phyloP scores from a whole-genome alignment of 1,140 invertebrate genomes.

The Vollenhovia emeryi region DNA sequence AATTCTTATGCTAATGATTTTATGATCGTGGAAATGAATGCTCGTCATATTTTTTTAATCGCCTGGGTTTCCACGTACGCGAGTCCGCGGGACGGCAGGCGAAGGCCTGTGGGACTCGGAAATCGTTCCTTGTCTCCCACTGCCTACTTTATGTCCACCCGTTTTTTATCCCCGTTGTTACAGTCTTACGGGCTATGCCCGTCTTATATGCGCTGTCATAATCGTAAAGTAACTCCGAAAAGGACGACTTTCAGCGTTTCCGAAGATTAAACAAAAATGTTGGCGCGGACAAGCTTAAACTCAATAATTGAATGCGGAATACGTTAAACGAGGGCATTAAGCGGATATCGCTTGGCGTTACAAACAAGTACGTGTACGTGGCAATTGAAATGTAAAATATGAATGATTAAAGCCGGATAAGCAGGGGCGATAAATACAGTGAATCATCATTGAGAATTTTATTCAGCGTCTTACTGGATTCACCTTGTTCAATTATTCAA shows the following conservation, averaged over 20 bases:
- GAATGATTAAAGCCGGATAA: conserved; percentile 14
- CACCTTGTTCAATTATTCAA: neutral
- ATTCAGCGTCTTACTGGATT: neutral
- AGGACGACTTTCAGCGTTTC: conserved; percentile 60
- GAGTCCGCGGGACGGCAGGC: conserved; percentile 63
- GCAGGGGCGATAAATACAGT: neutral
- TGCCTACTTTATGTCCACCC: conserved; percentile 68
- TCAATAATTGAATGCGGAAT: conserved; percentile 66
- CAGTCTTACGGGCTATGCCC: conserved; percentile 66
- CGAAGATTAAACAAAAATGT: conserved; percentile 46
- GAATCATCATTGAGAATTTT: conserved; percentile 27
- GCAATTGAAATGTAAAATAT: conserved; percentile 40
- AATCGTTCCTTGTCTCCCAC: conserved; percentile 61
- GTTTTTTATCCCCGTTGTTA: conserved; percentile 72
- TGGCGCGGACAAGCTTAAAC: conserved; percentile 43
- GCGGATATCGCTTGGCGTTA: conserved; percentile 34
- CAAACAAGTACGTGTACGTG: conserved; percentile 19
- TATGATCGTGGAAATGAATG: conserved; percentile 86
- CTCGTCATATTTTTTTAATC: conserved; percentile 86
- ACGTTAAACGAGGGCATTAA: conserved; percentile 57
- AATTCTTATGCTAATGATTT: conserved; percentile 87
- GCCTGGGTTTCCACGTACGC: conserved; percentile 80
- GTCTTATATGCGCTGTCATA: conserved; percentile 64
- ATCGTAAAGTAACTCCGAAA: conserved; percentile 68
- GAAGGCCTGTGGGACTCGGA: conserved; percentile 33